Base-by-base conservation (phyloP, 2,888 invertebrate genomes). In the Liopterus haemorrhoidalis region DNA sequence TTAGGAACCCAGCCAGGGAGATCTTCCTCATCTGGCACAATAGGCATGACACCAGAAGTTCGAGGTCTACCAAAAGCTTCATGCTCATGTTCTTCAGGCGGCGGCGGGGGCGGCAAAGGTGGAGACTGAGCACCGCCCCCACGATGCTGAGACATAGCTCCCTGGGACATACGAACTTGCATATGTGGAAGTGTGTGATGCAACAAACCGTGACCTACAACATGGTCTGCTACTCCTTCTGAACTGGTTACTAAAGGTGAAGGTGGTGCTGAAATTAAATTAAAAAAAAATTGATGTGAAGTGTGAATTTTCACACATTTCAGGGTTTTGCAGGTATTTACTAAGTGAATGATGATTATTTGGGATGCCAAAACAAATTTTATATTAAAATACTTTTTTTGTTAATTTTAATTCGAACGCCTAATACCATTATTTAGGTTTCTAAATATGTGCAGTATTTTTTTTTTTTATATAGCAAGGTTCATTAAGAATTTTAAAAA, bases 1-100 rank as follows among this genome's bases (percentile, higher is more conserved):
- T 92, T 88, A 16, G 96, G 96, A 54, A 93, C 89, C 91, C 94
- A 94, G 47, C 91, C 90, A 0, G 91, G 90, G 37, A 89, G 66
- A 65, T 89, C 88, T 54, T 88, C 87, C 62, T 90, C 89, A 53
- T 89, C 89, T 0, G 89, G 89, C 37, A 90, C 88, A 54, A 90
- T 90, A 2, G 87, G 84, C 73, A 67, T 74, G 46, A 63, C 71
- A 2, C 66, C 67, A 2, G 66, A 65, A 9, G 59, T 58, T 4
- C 75, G 73, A 5, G 82, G 82, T 47, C 86, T 71, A 14, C 85
- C 86, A 62, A 88, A 88, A 44, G 79, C 78, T 51, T 85, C 81
- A 62, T 85, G 84, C 46, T 87, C 85, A 60, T 85, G 83, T 56
- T 81, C 80, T 55, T 87, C 86, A 30, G 85, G 81, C 9, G 83